These are phyloP conservation scores for Microtus ochrogaster DNA, from an alignment of 2,113 vertebrate genomes.

Conservation along the genomic window DNA sequence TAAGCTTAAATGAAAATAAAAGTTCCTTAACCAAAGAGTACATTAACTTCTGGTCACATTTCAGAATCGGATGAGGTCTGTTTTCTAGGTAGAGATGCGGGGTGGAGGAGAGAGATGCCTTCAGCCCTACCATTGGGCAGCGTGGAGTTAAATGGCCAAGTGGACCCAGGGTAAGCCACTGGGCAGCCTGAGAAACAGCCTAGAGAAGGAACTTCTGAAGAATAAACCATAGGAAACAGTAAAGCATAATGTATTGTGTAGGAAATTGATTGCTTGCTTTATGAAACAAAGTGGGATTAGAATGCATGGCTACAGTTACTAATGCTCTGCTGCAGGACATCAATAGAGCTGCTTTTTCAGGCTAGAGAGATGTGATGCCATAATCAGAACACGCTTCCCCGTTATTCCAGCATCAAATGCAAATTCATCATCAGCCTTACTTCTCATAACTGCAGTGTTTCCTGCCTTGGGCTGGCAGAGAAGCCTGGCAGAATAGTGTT, in stretches of 20 bases:
- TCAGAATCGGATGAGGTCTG: slow-evolving; percentile 32
- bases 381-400: slow-evolving; percentile 70
- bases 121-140: not conserved
- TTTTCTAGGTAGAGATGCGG: not conserved
- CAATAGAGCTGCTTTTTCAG: slow-evolving; percentile 86
- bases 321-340: slow-evolving; percentile 82
- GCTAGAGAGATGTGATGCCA: slow-evolving; percentile 75
- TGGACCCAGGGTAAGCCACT: not conserved
- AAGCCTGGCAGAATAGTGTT: slow-evolving; percentile 78
- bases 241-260: not conserved
- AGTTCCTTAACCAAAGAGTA: slow-evolving; percentile 84
- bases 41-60: slow-evolving; percentile 66
- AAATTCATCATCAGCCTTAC: slow-evolving; percentile 80
- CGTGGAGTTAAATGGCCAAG: not conserved
- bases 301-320: slow-evolving; percentile 81
- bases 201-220: not conserved
- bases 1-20: slow-evolving; percentile 76
- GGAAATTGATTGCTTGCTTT: slow-evolving; percentile 59
- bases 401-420: slow-evolving; percentile 77
- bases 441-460: slow-evolving; percentile 80
- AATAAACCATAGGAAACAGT: not conserved
- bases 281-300: slow-evolving; percentile 46
- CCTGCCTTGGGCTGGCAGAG: slow-evolving; percentile 81
- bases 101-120: not conserved
- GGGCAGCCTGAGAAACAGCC: not conserved